phyloP scores from a whole-genome alignment of 2,797 vertebrate genomes.

The Sciurus vulgaris region DNA sequence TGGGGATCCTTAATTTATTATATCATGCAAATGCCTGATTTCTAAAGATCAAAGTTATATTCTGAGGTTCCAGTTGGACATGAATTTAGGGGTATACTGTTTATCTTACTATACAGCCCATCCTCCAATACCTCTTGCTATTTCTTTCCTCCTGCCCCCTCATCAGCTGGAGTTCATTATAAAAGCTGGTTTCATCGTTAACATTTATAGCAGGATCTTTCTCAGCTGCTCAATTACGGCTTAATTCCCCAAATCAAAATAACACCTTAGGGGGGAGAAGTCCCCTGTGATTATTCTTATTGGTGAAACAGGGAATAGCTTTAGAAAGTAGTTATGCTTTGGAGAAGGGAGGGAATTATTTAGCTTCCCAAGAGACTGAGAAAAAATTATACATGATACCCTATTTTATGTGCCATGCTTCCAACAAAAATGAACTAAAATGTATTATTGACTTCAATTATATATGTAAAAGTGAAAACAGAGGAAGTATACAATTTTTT shows the following conservation, averaged over 20 bases:
- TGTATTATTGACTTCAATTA: constrained; percentile 20
- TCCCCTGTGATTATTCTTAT: constrained; percentile 75
- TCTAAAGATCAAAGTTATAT: neutral
- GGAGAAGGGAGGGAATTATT: constrained; percentile 37
- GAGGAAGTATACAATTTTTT: constrained; percentile 29
- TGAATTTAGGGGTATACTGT: neutral
- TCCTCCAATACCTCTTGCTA: neutral
- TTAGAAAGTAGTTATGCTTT: constrained; percentile 69
- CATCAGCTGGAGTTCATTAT: constrained; percentile 74
- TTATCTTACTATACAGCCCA: too few species aligned
- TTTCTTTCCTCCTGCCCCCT: neutral
- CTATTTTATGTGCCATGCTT: neutral
- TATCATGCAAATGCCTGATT: neutral
- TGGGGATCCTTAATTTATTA: neutral
- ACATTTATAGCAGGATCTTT: constrained; percentile 72
- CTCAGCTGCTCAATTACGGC: constrained; percentile 78
- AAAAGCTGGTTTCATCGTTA: constrained; percentile 63
- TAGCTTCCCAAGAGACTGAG: constrained; percentile 46
- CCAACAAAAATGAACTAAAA: constrained; percentile 29
- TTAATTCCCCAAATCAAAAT: constrained; percentile 80
- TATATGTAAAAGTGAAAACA: neutral
- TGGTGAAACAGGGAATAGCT: constrained; percentile 70
- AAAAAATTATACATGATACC: neutral
- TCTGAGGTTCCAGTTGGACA: neutral
- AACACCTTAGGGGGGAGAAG: constrained; percentile 63